Percentiles rank a stretch among this genome's conserved stretches.
phyloP scores from a whole-genome alignment of 2,797 vertebrate species.

The Gymnopithys bicolor region DNA sequence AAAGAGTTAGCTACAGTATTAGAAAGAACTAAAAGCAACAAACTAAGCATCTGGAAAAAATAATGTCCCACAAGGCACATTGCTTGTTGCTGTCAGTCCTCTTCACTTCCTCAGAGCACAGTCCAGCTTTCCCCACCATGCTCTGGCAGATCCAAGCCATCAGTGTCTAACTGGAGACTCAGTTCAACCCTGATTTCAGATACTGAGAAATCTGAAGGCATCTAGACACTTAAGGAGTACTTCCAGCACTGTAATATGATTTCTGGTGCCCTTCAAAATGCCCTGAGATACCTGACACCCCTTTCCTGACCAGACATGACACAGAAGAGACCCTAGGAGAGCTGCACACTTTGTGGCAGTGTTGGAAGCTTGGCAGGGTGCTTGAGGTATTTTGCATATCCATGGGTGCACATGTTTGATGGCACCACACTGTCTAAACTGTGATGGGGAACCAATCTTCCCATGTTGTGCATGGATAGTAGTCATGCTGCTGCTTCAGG shows the following conservation, averaged over 20 bases:
- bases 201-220: background rate
- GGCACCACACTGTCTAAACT: background rate
- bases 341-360: background rate
- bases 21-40: background rate
- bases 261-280: background rate
- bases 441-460: background rate
- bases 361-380: background rate
- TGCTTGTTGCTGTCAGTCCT: background rate
- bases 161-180: background rate
- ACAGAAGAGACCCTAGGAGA: background rate
- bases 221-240: background rate
- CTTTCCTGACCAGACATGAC: background rate
- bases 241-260: background rate
- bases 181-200: fast-evolving
- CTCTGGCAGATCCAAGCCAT: background rate
- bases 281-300: background rate
- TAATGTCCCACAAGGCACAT: background rate
- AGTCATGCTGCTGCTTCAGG: background rate
- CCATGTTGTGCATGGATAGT: fast-evolving
- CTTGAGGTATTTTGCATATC: background rate
- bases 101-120: background rate
- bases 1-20: background rate
- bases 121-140: background rate
- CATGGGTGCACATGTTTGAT: fast-evolving
- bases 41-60: background rate